phyloP scores from a whole-genome alignment of 1,140 invertebrate species.

The Drosophila guanche region DNA sequence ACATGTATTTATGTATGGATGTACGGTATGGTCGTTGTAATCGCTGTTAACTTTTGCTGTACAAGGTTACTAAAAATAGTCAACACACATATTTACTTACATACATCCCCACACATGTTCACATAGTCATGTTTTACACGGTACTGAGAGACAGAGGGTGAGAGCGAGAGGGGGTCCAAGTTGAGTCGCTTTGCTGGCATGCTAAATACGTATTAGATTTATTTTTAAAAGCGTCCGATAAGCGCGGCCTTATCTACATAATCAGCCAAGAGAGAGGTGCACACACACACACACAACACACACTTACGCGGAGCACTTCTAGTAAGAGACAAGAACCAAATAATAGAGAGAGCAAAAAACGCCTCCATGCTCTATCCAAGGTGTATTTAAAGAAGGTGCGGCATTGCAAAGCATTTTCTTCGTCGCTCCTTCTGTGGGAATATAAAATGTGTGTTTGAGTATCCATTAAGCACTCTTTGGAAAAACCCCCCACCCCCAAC shows the following conservation, averaged over 20 bases:
- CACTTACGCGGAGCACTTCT: not conserved
- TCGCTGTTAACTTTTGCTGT: constrained; percentile 47
- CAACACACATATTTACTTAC: constrained; percentile 13
- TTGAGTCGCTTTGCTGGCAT: constrained; percentile 18
- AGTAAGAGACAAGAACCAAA: too few species aligned
- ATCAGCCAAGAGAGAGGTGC: constrained; percentile 47
- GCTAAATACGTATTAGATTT: constrained; percentile 76
- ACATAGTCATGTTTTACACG: constrained; percentile 5
- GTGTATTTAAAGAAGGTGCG: not conserved
- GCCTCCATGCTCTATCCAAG: too few species aligned
- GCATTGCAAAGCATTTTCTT: too few species aligned
- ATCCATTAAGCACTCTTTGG: too few species aligned
- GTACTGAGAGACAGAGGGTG: too few species aligned
- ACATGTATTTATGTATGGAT: too few species aligned
- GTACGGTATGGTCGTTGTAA: constrained; percentile 31
- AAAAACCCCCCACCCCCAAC: too few species aligned
- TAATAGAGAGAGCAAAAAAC: too few species aligned
- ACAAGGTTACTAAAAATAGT: constrained; percentile 60
- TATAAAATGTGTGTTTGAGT: too few species aligned
- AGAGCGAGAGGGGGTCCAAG: too few species aligned
- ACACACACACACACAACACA: not conserved
- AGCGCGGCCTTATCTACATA: constrained; percentile 69
- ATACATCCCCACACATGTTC: constrained; percentile 12
- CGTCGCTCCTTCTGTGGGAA: not conserved
- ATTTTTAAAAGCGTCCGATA: constrained; percentile 76